A percentile compares a stretch with the other conserved stretches of the same genome.
These are phyloP conservation scores for Macroramphosus scolopax DNA, from an alignment of 2,797 vertebrate species.

Conservation along the genomic window DNA sequence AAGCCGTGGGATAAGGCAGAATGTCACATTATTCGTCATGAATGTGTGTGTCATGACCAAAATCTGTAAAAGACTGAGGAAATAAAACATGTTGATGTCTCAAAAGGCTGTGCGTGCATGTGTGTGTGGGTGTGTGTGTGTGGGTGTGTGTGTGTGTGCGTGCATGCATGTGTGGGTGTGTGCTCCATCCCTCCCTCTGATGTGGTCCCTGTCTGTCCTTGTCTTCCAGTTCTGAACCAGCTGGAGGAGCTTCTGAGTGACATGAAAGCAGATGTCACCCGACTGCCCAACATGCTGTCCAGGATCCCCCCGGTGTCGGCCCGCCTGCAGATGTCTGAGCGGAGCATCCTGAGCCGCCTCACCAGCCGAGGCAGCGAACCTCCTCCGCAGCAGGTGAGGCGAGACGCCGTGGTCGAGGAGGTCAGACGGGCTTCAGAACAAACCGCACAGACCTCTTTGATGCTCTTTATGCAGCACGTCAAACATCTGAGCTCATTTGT, in stretches of 20 bases:
- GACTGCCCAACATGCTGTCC: constrained; percentile 95
- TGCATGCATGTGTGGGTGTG: too few species aligned
- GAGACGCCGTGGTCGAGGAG: not conserved
- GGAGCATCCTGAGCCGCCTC: constrained; percentile 95
- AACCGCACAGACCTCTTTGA: not conserved
- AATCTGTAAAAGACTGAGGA: too few species aligned
- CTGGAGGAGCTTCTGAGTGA: constrained; percentile 96
- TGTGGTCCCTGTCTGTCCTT: constrained; percentile 1
- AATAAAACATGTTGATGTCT: too few species aligned
- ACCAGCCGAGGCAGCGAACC: constrained; percentile 91
- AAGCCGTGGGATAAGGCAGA: too few species aligned
- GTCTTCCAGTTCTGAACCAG: constrained; percentile 90
- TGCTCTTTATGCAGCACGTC: not conserved
- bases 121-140: too few species aligned
- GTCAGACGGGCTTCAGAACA: not conserved
- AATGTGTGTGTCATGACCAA: too few species aligned
- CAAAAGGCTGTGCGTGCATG: too few species aligned
- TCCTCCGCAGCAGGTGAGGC: constrained; percentile 84
- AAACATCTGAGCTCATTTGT: too few species aligned
- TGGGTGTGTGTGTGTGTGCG: too few species aligned
- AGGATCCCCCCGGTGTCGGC: constrained; percentile 93
- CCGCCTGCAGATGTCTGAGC: constrained; percentile 96
- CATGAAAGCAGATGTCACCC: constrained; percentile 97
- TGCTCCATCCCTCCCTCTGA: not conserved
- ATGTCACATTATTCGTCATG: too few species aligned